These are phyloP conservation scores for Zaprionus vittiger DNA, from an alignment of 1,140 invertebrate genomes.

Conservation along the genomic window DNA sequence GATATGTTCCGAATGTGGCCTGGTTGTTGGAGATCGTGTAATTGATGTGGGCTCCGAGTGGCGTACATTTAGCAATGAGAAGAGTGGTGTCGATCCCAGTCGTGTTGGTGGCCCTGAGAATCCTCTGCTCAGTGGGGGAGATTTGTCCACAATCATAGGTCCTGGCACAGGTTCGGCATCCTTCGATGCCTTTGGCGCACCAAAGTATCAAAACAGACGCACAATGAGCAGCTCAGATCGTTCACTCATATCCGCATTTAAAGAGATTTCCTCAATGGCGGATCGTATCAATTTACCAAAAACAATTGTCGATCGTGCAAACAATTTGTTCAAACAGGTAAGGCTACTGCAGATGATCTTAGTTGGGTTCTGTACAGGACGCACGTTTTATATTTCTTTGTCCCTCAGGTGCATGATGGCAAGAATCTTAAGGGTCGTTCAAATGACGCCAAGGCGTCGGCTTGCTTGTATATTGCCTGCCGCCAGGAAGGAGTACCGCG, in stretches of 20 bases:
- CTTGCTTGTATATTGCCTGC: conserved; percentile 99
- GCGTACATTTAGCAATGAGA: conserved; percentile 99
- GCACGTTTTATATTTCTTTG: neutral
- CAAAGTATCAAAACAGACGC: conserved; percentile 97
- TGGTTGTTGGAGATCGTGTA: conserved; percentile 99
- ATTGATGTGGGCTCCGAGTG: conserved; percentile 99
- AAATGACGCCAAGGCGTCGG: conserved; percentile 99
- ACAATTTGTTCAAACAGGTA: conserved; percentile 97
- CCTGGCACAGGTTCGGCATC: conserved; percentile 93
- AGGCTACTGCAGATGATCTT: neutral
- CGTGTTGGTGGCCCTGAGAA: conserved; percentile 99
- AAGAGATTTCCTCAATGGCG: conserved; percentile 98
- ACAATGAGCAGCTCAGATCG: conserved; percentile 97
- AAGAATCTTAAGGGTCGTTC: conserved; percentile 97
- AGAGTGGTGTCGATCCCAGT: conserved; percentile 97
- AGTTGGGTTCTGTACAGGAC: too few relatives aligned
- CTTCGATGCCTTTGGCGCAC: conserved; percentile 92
- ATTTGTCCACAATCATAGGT: conserved; percentile 98
- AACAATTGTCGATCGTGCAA: conserved; percentile 97
- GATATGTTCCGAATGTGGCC: conserved; percentile 99
- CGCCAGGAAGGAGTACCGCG: conserved; percentile 98
- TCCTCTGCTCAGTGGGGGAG: conserved; percentile 96
- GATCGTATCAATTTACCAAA: conserved; percentile 98
- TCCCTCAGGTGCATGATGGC: conserved; percentile 94
- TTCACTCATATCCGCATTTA: conserved; percentile 97